Conservation (phyloP, 2,888 invertebrate genomes). For the Eurytoma californica region DNA sequence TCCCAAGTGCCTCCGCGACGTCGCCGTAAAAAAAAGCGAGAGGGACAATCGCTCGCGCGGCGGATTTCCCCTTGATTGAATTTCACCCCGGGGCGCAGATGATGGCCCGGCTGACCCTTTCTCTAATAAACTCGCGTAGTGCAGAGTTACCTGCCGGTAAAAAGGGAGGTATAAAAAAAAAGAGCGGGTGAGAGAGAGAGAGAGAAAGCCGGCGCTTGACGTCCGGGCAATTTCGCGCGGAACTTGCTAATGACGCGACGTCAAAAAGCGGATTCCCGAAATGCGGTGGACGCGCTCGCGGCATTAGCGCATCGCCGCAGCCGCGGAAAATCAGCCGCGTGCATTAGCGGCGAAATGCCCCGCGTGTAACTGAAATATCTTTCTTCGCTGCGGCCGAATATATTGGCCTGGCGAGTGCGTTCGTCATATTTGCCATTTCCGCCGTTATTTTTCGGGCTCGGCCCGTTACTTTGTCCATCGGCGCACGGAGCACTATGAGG, state of each 20-base stretch:
- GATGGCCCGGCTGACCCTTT: background rate
- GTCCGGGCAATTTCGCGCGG: conserved; percentile 44
- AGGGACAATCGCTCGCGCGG: conserved; percentile 2
- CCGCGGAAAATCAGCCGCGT: background rate
- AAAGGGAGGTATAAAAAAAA: conserved; percentile 17
- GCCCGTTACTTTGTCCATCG: too few species aligned
- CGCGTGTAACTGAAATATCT: conserved; percentile 31
- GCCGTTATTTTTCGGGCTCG: background rate
- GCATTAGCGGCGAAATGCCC: conserved; percentile 15
- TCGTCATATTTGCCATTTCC: background rate
- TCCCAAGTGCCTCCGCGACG: too few species aligned
- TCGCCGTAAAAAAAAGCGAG: background rate
- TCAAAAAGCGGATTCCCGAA: conserved; percentile 54
- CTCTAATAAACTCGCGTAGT: conserved; percentile 24
- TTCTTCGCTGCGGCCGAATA: background rate
- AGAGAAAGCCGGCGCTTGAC: conserved; percentile 34
- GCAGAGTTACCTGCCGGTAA: background rate
- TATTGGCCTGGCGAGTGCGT: background rate
- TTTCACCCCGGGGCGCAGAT: conserved; percentile 6
- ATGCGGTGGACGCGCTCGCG: conserved; percentile 33
- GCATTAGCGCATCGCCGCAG: conserved; percentile 7
- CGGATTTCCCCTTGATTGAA: conserved; percentile 36
- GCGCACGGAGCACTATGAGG: too few species aligned
- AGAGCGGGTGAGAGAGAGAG: background rate
- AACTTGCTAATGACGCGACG: conserved; percentile 54